Evolutionary conservation across 2,797 vertebrate species (phyloP), one percentile per base, ranked within the genome.

Genomic region (Paratrypauchen microcephalus): DNA sequence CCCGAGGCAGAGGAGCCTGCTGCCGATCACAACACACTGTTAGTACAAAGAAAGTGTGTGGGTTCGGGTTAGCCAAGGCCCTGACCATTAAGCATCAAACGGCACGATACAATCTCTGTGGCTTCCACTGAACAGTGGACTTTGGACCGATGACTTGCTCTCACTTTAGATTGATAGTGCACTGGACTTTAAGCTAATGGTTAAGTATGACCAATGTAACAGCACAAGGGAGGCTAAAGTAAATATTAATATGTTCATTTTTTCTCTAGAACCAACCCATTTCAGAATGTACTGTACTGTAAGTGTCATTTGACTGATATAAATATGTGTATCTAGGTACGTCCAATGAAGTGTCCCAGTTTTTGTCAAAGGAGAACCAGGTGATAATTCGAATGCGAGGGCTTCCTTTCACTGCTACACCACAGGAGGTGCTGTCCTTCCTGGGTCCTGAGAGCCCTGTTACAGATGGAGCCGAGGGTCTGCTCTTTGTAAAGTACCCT

Each of bases 401-500:
- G 7, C 88, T 99, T 60, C 97, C 97, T 0, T 98, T 99, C 84
- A 97, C 95, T 0, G 95, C 97, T 50, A 95, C 95, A 0, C 89
- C 94, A 0, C 93, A 95, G 66, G 96, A 98, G 0, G 97, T 97
- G 76, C 75, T 98, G 66, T 87, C 94, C 11, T 98, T 99, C 86
- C 93, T 99, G 23, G 96, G 97, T 1, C 87, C 94, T 0, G 96
- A 97, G 68, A 96, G 95, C 77, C 97, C 97, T 0, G 96, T 96
- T 66, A 98, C 97, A 0, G 97, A 96, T 23, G 94, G 92, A 18
- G 82, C 93, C 0, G 96, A 99, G 36, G 97, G 97, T 32, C 94
- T 99, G 71, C 96, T 99, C 24, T 99, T 99, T 70, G 97, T 99
- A 64, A 97, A 97, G 79, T 98, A 98, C 79, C 97, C 97, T 0